Percentiles rank a stretch among this genome's conserved stretches.
Conservation (phyloP, 2,113 vertebrate species). For the Myotis davidii region DNA sequence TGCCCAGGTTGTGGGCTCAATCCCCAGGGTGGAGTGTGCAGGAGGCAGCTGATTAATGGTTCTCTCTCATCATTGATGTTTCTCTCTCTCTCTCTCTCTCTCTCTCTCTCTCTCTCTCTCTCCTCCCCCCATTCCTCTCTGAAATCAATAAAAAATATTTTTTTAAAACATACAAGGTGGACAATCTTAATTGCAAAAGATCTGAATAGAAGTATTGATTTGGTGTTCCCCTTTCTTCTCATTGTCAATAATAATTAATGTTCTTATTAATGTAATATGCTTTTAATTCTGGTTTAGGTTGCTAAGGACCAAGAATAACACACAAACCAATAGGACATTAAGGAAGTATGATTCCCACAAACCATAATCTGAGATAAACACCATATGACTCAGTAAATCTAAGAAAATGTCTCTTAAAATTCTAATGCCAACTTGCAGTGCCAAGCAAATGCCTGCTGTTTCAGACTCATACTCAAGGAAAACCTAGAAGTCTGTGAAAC, state of each 20-base stretch:
- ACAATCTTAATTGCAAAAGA: background rate
- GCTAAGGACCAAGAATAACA: conserved; percentile 56
- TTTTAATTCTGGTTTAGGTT: conserved; percentile 64
- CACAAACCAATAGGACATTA: conserved; percentile 57
- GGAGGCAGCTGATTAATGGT: too few species aligned
- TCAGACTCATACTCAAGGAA: conserved; percentile 44
- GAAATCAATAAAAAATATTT: too few species aligned
- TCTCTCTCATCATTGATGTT: too few species aligned
- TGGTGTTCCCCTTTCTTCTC: background rate
- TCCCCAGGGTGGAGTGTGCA: too few species aligned
- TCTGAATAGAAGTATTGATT: background rate
- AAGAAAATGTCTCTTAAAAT: conserved; percentile 70
- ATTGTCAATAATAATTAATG: conserved; percentile 56
- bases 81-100: too few species aligned
- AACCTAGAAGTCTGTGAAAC: conserved; percentile 45
- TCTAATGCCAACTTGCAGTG: conserved; percentile 59
- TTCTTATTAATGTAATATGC: background rate
- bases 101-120: too few species aligned
- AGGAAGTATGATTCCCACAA: conserved; percentile 40
- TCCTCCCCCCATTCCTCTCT: too few species aligned
- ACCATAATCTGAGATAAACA: conserved; percentile 68
- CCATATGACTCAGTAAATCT: conserved; percentile 66
- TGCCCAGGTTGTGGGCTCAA: too few species aligned
- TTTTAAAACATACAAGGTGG: too few species aligned
- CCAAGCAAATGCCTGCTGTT: conserved; percentile 45